Base-by-base conservation (phyloP, 2,113 vertebrate species). In the Petrocephalus zakoni region DNA sequence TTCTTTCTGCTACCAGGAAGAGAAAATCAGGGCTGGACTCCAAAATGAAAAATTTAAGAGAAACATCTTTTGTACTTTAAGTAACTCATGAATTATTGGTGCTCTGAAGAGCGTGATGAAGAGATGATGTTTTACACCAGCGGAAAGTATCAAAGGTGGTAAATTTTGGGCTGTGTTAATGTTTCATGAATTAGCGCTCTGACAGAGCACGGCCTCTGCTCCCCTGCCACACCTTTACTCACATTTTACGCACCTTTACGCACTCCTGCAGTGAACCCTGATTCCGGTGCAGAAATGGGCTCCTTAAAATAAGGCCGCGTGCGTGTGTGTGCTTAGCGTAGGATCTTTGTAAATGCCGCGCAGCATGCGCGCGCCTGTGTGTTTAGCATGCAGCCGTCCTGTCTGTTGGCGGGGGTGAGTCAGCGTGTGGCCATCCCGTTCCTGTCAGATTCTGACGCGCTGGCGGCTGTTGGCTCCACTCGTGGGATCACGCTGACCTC, bases 41-140 rank as follows among this genome's bases (percentile, higher is more conserved):
- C 11, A 52, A 29, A 75, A 75, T 53, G n/a, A 85, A 52, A 87
- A n/a, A 47, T 42, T 87, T 55, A 87, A 56, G 37, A 83, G 81
- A 75, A 75, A 72, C 58, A 51, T 61, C 55, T 37, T 49, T 68
- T 68, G 29, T 29, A 72, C 37, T 51, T 72, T 72, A 37, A 87
- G 37, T 72, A 52, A 51, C 86, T 87, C 21, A 75, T 87, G n/a
- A 49, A 87, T 68, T 87, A 87, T 47, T 72, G 29, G 25, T 88
- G 87, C 25, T 25, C 15, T 52, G 49, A 78, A 78, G 56, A 68
- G 61, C 61, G 53, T 61, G 72, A 78, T 78, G 72, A 78, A 42
- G 85, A 29, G 21, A 42, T 46, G 86, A 64, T 72, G 46, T 72
- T 87, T 75, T 25, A 72, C 64, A 51, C 47, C 10, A 87, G 85